Evolutionary conservation across 2,888 invertebrate species (phyloP), one percentile per base, ranked within the genome.

Genomic region (Sclerodermus sp.): DNA sequence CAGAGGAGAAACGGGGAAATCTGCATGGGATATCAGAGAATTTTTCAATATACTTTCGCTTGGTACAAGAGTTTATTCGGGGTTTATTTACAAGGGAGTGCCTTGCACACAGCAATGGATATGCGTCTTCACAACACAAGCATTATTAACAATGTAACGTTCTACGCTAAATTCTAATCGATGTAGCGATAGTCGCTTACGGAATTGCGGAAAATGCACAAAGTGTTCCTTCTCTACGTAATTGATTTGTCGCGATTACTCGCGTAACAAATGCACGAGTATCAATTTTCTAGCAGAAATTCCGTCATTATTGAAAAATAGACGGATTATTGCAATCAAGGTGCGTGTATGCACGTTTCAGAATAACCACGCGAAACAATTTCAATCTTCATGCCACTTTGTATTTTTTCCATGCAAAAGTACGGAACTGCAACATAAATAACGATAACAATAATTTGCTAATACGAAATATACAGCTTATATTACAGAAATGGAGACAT

Each of bases 391-490:
- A 36, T 31, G 15, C 23, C 49, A 46, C 47, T 47, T 46, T 16
- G 53, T 50, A 47, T 32, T 31, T 46, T 34, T 45, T 42, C 47
- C 57, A 43, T 56, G 55, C 40, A 37, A 29, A n/a, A 60, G 53
- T 58, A 58, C 57, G 58, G 53, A 53, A 42, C 55, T 49, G 57
- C 57, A 73, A 73, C 73, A 76, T 76, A 76, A 76, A 76, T 75
- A 74, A 76, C 71, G 66, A 67, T 71, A 75, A 75, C 74, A 72
- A 66, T 70, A 68, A 60, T 49, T 67, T 61, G 66, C 13, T 67
- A 61, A 66, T 72, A 68, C 63, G 69, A 74, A 74, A 73, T 74
- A 69, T 73, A 74, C 74, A 74, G 68, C 67, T 71, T 76, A 74
- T 75, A 53, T 63, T 74, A 74, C 73, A 74, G 56, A 61, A 66